Conservation (phyloP, 1,140 invertebrate genomes). For the Teleopsis dalmanni region DNA sequence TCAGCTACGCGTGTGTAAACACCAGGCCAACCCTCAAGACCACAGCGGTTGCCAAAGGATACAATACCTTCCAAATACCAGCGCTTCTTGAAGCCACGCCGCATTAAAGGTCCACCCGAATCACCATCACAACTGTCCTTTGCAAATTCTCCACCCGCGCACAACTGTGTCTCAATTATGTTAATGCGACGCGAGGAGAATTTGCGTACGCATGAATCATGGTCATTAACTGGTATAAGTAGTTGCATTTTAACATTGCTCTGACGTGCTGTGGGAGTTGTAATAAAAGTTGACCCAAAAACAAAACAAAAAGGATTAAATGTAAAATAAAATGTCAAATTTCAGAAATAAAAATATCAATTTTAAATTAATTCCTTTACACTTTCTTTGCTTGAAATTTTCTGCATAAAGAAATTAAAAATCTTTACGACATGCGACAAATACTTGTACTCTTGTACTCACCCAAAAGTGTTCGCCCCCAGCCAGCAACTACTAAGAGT, state of each 20-base stretch:
- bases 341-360: not conserved
- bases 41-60: constrained; percentile 70
- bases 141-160: constrained; percentile 56
- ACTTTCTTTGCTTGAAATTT: not conserved
- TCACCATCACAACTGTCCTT: constrained; percentile 67
- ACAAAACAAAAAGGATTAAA: not conserved
- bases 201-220: constrained; percentile 43
- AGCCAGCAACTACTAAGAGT: constrained; percentile 57
- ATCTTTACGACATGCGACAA: not conserved
- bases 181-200: constrained; percentile 41
- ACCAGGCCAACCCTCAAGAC: constrained; percentile 60
- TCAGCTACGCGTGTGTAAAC: constrained; percentile 67
- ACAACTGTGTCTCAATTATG: constrained; percentile 48
- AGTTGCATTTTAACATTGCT: constrained; percentile 55
- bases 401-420: not conserved
- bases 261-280: constrained; percentile 19
- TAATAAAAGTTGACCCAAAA: not conserved
- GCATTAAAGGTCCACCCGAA: constrained; percentile 69
- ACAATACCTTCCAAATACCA: constrained; percentile 57
- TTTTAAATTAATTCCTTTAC: not conserved
- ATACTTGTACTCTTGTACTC: constrained; percentile 5
- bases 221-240: constrained; percentile 47
- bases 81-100: constrained; percentile 39
- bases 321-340: not conserved
- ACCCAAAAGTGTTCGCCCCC: constrained; percentile 56